Evolutionary conservation across 2,797 vertebrate species (phyloP), one percentile per base, ranked within the genome.

Genomic region (Danio albolineatus): DNA sequence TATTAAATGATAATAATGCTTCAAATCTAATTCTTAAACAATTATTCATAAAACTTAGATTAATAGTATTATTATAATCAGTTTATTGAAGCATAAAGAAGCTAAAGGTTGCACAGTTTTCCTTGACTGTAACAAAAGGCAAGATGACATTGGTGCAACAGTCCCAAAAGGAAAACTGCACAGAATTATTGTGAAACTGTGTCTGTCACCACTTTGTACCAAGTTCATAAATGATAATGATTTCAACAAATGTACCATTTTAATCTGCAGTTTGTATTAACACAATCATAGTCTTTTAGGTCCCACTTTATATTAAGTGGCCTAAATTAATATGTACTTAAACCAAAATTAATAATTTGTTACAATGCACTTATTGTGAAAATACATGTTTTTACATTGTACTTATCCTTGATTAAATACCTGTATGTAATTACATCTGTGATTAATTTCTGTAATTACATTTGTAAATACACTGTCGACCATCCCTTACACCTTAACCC

Each of bases 161-260:
- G 13, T 57, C 14, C 51, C 53, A 67, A 44, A 76, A 57, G 51
- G 16, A 77, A 57, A 21, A 56, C 17, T 36, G 6, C 17, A 46
- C 39, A 48, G 53, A 51, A 21, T 10, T 12, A 10, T 78, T 70
- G 19, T 4, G 51, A 57, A 67, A 77, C 5, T 10, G 54, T 73
- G 53, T 14, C 28, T 51, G 10, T 2, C 57, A 19, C 19, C 53
- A 64, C 0, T 56, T 46, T 36, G 10, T n/a, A 75, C 10, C 10
- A 74, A 75, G 46, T 49, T 74, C 2, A 39, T 1, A 53, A n/a
- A 70, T 21, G 17, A 10, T 46, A 43, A 46, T 2, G 19, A 28
- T 76, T 19, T 64, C n/a, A 16, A 13, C n/a, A 75, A n/a, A 36
- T 61, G 28, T 28, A 28, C 28, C 28, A 28, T 17, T 53, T 49